These are phyloP conservation scores for Dendrocincla tyrannina DNA, from an alignment of 2,797 vertebrate species.

Conservation along the genomic window DNA sequence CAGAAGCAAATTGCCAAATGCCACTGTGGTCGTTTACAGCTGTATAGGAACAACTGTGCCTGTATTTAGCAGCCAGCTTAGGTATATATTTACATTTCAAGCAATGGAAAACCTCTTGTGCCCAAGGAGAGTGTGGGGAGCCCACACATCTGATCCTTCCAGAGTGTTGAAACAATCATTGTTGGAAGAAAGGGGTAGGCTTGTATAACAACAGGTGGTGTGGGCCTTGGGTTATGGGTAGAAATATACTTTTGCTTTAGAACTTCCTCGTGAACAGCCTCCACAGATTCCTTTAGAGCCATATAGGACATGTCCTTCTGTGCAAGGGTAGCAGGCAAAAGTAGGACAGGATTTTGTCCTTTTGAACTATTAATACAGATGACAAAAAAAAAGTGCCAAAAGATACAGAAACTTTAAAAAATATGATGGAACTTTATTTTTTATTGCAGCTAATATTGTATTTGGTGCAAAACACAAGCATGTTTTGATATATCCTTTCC, in stretches of 20 bases:
- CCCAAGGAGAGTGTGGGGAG: neutral
- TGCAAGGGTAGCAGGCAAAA: neutral
- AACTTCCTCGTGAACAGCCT: neutral
- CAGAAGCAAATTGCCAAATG: fast-evolving
- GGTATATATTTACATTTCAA: neutral
- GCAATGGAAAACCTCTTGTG: neutral
- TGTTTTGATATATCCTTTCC: neutral
- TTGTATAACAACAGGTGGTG: neutral
- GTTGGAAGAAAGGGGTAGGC: neutral
- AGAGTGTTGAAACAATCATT: neutral
- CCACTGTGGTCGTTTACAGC: fast-evolving
- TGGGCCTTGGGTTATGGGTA: neutral
- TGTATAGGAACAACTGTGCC: neutral
- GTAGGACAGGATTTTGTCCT: neutral
- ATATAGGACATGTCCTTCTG: neutral
- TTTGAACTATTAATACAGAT: conserved; percentile 8
- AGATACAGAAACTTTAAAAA: neutral
- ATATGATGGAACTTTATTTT: neutral
- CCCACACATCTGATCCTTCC: neutral
- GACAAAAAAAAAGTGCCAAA: neutral
- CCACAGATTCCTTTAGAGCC: neutral
- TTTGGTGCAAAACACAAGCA: neutral
- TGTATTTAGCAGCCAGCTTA: too few species aligned
- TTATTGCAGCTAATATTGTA: neutral
- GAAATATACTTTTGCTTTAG: neutral